Conservation (phyloP, 35 echinoderm and acorn worm genomes). For the Apostichopus californicus region DNA sequence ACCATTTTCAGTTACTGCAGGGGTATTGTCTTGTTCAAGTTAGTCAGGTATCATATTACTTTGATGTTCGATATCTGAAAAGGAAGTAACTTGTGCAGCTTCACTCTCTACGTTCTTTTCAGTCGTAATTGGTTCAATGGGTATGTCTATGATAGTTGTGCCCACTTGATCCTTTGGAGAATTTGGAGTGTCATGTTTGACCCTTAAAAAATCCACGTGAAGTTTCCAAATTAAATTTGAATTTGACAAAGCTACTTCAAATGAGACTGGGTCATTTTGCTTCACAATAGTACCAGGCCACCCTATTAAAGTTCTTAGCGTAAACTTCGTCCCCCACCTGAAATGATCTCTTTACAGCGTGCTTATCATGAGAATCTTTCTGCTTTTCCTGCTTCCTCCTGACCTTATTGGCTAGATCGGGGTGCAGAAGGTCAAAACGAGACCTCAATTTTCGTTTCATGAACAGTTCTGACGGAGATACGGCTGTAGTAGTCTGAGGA, state of each 20-base stretch:
- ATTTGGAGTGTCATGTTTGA: not conserved
- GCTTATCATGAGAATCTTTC: not conserved
- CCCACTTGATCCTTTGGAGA: not conserved
- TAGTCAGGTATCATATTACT: too few relatives aligned
- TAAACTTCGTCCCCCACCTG: constrained; percentile 21
- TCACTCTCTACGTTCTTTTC: too few relatives aligned
- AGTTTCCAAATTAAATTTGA: not conserved
- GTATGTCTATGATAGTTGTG: too few relatives aligned
- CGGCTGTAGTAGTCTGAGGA: not conserved
- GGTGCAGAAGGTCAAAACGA: constrained; percentile 26
- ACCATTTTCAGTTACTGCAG: too few relatives aligned
- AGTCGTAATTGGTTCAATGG: too few relatives aligned
- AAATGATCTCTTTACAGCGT: not conserved
- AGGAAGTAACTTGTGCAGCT: too few relatives aligned
- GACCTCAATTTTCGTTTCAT: constrained; percentile 9
- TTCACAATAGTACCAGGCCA: not conserved
- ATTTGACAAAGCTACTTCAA: not conserved
- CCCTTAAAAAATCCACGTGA: not conserved
- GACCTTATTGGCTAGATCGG: constrained; percentile 4
- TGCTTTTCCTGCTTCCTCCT: constrained; percentile 15
- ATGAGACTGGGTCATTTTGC: constrained; percentile 1
- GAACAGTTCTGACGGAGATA: constrained; percentile 37
- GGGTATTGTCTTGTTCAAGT: too few relatives aligned
- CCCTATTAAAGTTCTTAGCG: constrained; percentile 9
- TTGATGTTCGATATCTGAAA: too few relatives aligned